These are phyloP conservation scores for Henricia sp. DNA, from an alignment of 53 echinoderm and acorn worm genomes.

Conservation along the genomic window DNA sequence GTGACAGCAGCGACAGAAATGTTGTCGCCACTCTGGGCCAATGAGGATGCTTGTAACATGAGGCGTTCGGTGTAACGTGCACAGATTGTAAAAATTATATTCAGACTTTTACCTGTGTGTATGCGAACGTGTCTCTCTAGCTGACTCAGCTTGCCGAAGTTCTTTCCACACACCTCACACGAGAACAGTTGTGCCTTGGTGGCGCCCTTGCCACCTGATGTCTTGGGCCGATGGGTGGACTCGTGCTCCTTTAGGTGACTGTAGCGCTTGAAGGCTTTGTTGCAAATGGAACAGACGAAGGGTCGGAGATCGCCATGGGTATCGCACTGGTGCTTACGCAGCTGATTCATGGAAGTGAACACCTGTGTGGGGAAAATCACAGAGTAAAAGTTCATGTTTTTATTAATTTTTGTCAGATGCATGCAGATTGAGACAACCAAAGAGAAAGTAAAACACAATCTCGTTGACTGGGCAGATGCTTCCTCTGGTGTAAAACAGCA, in stretches of 20 bases:
- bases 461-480: too few species aligned
- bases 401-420: too few species aligned
- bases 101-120: slow-evolving; percentile 97
- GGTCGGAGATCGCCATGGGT: slow-evolving; percentile 82
- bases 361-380: slow-evolving; percentile 54
- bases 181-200: slow-evolving; percentile 31
- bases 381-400: too few species aligned
- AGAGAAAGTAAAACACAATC: too few species aligned
- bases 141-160: slow-evolving; percentile 90
- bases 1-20: too few species aligned
- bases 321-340: slow-evolving; percentile 84
- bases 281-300: slow-evolving; percentile 76
- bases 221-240: slow-evolving; percentile 75
- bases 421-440: too few species aligned
- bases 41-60: too few species aligned
- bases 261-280: slow-evolving; percentile 93
- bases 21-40: too few species aligned
- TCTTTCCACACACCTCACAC: slow-evolving; percentile 75
- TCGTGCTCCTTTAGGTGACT: slow-evolving; percentile 96
- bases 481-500: too few species aligned
- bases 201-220: slow-evolving; percentile 1
- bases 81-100: too few species aligned
- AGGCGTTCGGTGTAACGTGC: too few species aligned
- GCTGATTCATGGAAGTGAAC: slow-evolving; percentile 86
- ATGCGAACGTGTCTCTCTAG: slow-evolving; percentile 84